phyloP scores from a whole-genome alignment of 1,140 invertebrate genomes.

The Drosophila suzukii region DNA sequence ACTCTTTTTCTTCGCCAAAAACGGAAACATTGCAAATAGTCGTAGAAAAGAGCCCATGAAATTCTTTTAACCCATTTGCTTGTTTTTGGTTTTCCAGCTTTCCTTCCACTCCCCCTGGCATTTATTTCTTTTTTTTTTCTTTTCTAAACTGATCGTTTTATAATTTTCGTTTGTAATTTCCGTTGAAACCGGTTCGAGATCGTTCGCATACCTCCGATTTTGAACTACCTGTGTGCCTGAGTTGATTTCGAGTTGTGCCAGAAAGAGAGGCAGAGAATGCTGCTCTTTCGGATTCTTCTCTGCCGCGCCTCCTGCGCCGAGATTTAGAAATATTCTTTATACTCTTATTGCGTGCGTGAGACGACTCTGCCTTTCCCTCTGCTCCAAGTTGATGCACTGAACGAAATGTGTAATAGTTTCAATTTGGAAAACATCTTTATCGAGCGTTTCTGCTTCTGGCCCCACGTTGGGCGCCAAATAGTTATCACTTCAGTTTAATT shows the following conservation, averaged over 20 bases:
- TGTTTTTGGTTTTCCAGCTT: constrained; percentile 44
- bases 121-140: constrained; percentile 46
- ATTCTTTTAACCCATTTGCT: constrained; percentile 53
- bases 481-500: neutral
- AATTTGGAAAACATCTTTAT: neutral
- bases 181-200: constrained; percentile 84
- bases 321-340: constrained; percentile 78
- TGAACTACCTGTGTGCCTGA: constrained; percentile 72
- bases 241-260: constrained; percentile 22
- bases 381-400: constrained; percentile 11
- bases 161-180: constrained; percentile 84
- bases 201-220: constrained; percentile 73
- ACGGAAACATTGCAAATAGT: constrained; percentile 74
- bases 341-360: constrained; percentile 69
- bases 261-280: constrained; percentile 26
- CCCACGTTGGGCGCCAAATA: neutral
- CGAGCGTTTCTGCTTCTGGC: neutral
- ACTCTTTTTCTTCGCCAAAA: constrained; percentile 32
- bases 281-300: constrained; percentile 32
- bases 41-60: constrained; percentile 17
- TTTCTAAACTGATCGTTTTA: constrained; percentile 83
- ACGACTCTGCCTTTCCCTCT: constrained; percentile 11
- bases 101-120: constrained; percentile 26
- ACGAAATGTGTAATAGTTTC: neutral
- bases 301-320: constrained; percentile 53